phyloP scores from a whole-genome alignment of 2,113 vertebrate species.

The Ancistrus triradiatus region DNA sequence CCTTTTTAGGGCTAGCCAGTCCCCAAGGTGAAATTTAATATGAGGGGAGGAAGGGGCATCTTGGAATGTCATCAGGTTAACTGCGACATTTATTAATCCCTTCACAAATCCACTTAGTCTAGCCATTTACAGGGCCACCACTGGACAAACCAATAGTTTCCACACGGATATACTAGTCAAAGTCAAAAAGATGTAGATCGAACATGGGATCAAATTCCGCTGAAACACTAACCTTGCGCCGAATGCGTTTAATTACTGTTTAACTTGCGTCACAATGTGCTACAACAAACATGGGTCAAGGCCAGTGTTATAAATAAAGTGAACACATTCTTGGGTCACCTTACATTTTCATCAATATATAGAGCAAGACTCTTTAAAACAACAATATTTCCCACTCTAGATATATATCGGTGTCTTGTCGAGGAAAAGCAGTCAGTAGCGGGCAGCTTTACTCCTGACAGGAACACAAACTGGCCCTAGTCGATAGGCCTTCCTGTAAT shows the following conservation, averaged over 20 bases:
- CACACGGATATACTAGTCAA: conserved; percentile 22
- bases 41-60: conserved; percentile 42
- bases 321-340: conserved; percentile 14
- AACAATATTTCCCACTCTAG: conserved; percentile 41
- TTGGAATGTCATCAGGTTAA: conserved; percentile 55
- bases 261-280: not conserved
- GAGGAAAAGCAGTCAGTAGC: conserved; percentile 50
- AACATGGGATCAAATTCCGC: not conserved
- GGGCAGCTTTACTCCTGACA: conserved; percentile 58
- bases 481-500: conserved; percentile 74
- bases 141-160: conserved; percentile 30
- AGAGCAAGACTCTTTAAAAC: not conserved
- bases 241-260: conserved; percentile 3
- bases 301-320: not conserved
- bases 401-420: conserved; percentile 51
- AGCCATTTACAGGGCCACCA: conserved; percentile 23
- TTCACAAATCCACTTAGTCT: conserved; percentile 46
- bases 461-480: conserved; percentile 59
- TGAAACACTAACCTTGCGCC: not conserved
- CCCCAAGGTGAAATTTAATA: conserved; percentile 55
- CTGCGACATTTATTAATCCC: conserved; percentile 51
- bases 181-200: too few species aligned
- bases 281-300: conserved; percentile 8
- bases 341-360: conserved; percentile 6
- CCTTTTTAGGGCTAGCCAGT: conserved; percentile 44